phyloP scores from a whole-genome alignment of 2,113 vertebrate genomes.

The Egretta garzetta region DNA sequence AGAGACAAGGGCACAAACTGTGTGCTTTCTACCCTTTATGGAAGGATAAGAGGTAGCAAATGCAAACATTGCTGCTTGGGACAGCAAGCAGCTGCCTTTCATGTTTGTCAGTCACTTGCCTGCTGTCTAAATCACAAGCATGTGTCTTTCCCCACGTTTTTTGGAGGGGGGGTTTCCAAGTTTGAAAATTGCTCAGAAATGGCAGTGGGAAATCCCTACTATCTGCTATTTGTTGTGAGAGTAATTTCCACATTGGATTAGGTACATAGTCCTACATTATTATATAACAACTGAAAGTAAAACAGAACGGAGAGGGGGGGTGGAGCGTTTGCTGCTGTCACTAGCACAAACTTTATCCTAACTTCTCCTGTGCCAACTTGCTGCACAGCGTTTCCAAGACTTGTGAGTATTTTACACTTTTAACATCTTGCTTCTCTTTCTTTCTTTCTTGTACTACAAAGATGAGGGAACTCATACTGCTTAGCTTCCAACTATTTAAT shows the following conservation, averaged over 20 bases:
- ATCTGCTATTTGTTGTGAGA: background rate
- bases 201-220: background rate
- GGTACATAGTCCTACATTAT: background rate
- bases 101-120: background rate
- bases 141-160: background rate
- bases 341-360: background rate
- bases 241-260: background rate
- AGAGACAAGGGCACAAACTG: background rate
- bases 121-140: background rate
- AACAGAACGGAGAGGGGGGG: background rate
- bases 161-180: too few species aligned
- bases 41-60: background rate
- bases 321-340: slow-evolving; percentile 19
- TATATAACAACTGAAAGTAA: slow-evolving; percentile 59
- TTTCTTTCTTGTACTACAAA: background rate
- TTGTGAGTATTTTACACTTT: slow-evolving; percentile 54
- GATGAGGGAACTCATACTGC: background rate
- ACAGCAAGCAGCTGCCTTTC: background rate
- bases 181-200: background rate
- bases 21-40: background rate
- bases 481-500: background rate
- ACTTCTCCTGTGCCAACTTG: background rate
- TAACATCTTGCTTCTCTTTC: background rate
- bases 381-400: background rate
- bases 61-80: background rate